Conservation (phyloP, 2,888 invertebrate species). For the Drepanosiphum platanoidis region DNA sequence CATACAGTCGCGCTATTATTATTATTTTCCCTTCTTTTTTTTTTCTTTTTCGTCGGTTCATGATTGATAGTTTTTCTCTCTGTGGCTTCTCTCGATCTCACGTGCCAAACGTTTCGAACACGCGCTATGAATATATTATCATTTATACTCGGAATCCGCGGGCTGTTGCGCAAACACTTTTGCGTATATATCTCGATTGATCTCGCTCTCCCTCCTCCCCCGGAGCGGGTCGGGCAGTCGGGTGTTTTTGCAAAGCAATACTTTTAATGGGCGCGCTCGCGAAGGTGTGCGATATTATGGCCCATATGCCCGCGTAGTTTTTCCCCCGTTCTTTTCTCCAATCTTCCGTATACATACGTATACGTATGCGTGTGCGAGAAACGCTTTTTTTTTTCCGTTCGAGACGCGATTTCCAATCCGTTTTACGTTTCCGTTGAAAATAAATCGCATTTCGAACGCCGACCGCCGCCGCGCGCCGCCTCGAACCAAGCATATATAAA, state of each 20-base stretch:
- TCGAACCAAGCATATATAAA: too few relatives aligned
- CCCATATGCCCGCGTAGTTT: neutral
- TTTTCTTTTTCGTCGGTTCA: slow-evolving; percentile 16
- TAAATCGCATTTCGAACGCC: neutral
- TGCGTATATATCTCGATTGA: slow-evolving; percentile 5
- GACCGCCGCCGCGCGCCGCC: too few relatives aligned
- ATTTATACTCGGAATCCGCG: neutral
- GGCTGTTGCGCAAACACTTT: neutral
- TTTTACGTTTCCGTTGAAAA: neutral
- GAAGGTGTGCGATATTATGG: too few relatives aligned
- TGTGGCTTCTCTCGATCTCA: slow-evolving; percentile 48
- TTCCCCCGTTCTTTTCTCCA: neutral
- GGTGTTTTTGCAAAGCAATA: slow-evolving; percentile 23
- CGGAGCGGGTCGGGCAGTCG: neutral
- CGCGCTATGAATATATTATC: slow-evolving; percentile 49
- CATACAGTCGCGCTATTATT: neutral
- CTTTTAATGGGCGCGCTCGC: slow-evolving; percentile 43
- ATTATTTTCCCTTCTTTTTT: slow-evolving; percentile 6
- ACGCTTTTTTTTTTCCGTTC: neutral
- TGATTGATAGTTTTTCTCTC: slow-evolving; percentile 57
- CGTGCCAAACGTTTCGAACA: slow-evolving; percentile 47
- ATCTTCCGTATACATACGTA: neutral
- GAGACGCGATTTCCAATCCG: neutral
- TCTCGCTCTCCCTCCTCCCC: too few relatives aligned
- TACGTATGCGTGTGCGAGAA: neutral